Conservation (phyloP, 2,113 vertebrate genomes). For the Ptyas mucosa region DNA sequence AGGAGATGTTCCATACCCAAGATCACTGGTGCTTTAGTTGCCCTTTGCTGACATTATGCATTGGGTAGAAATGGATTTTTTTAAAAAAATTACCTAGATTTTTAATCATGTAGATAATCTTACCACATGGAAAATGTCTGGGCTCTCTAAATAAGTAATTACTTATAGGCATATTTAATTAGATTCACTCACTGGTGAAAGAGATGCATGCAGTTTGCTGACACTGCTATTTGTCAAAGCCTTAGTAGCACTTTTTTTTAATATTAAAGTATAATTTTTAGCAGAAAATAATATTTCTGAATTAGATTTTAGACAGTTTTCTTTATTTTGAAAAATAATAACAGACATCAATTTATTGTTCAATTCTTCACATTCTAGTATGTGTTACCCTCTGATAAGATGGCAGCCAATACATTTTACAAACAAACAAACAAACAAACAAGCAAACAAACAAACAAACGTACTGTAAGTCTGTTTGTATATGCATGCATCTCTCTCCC, state of each 20-base stretch:
- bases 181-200: conserved; percentile 8
- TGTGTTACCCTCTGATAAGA: not conserved
- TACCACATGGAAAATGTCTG: conserved; percentile 3
- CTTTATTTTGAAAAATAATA: not conserved
- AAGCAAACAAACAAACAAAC: not conserved
- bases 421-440: not conserved
- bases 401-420: not conserved
- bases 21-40: not conserved
- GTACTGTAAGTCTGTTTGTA: not conserved
- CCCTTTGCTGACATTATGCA: not conserved
- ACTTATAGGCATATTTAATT: not conserved
- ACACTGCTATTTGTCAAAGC: not conserved
- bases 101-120: rapidly evolving
- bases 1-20: not conserved
- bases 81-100: no score
- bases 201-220: not conserved
- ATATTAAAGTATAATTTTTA: not conserved
- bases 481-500: not conserved
- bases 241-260: not conserved
- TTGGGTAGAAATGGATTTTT: not conserved
- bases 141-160: not conserved
- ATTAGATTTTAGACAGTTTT: not conserved
- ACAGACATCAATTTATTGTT: conserved; percentile 11
- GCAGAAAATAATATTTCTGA: not conserved
- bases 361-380: not conserved